Percentiles rank a stretch among this genome's conserved stretches.
phyloP scores from a whole-genome alignment of 2,888 invertebrate genomes.

The Orthosia gothica region DNA sequence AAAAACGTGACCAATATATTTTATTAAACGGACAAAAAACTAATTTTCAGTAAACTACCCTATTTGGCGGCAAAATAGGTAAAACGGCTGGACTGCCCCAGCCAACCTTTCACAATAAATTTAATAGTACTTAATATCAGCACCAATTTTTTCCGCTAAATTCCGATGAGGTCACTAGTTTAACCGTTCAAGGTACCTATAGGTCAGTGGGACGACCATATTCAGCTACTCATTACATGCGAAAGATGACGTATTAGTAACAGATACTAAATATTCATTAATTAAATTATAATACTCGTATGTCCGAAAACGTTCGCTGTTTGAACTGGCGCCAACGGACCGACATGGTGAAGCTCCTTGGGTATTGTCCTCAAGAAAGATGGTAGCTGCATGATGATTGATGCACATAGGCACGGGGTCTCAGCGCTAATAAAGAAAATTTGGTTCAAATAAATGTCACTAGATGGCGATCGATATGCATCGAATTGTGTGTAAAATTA shows the following conservation, averaged over 20 bases:
- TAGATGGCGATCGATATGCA: too few relatives aligned
- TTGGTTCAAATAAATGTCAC: too few relatives aligned
- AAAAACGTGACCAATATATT: too few relatives aligned
- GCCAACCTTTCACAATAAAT: neutral
- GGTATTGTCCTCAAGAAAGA: conserved; percentile 6
- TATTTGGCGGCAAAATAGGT: neutral
- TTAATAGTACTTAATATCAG: neutral
- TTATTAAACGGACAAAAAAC: too few relatives aligned
- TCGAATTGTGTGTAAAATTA: too few relatives aligned
- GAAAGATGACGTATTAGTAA: conserved; percentile 23
- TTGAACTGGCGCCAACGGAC: conserved; percentile 35
- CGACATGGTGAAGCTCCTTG: neutral
- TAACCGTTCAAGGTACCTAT: conserved; percentile 10
- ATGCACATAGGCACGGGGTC: too few relatives aligned
- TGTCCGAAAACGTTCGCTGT: neutral
- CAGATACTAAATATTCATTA: conserved; percentile 18
- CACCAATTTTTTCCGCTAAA: neutral
- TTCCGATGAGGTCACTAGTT: conserved; percentile 11
- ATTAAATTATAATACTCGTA: conserved; percentile 10
- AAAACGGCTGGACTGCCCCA: neutral
- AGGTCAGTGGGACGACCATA: conserved; percentile 39
- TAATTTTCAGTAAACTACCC: too few relatives aligned
- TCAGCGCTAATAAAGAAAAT: too few relatives aligned
- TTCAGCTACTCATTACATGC: neutral
- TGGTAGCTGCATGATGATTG: neutral